Conservation (phyloP, 2,113 vertebrate species). For the Austrofundulus limnaeus region DNA sequence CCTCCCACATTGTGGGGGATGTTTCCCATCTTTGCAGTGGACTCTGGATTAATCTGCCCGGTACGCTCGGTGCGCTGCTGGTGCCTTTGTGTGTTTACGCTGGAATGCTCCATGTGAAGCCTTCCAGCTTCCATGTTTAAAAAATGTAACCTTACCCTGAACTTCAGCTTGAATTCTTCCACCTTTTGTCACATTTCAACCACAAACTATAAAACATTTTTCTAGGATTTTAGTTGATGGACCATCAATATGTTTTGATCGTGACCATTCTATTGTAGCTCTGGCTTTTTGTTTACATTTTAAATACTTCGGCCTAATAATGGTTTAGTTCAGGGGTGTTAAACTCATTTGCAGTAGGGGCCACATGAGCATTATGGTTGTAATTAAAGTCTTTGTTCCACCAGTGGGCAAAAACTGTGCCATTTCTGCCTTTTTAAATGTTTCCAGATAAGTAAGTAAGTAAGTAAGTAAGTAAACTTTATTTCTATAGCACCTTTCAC, state of each 20-base stretch:
- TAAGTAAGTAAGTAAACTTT: too few relatives aligned
- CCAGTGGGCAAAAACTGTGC: too few relatives aligned
- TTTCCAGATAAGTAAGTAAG: too few relatives aligned
- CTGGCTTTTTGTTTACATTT: too few relatives aligned
- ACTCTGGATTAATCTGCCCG: slow-evolving; percentile 68
- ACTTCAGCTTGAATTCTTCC: background rate
- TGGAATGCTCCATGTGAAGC: slow-evolving; percentile 43
- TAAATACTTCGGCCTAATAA: background rate
- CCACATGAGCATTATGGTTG: too few relatives aligned
- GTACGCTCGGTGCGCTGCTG: slow-evolving; percentile 66
- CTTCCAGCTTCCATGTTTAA: slow-evolving; percentile 14
- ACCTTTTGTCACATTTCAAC: background rate
- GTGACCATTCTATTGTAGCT: too few relatives aligned
- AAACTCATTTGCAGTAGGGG: too few relatives aligned
- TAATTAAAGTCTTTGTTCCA: too few relatives aligned
- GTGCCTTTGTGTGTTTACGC: slow-evolving; percentile 62
- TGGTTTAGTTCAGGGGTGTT: too few relatives aligned
- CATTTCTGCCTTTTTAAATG: too few relatives aligned
- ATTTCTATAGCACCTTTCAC: too few relatives aligned
- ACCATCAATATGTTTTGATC: background rate
- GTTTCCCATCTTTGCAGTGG: slow-evolving; percentile 59
- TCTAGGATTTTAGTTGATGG: background rate
- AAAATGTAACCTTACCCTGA: too few relatives aligned
- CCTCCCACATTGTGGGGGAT: slow-evolving; percentile 39
- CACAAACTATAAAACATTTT: background rate